Evolutionary conservation across 2,888 invertebrate species (phyloP).

Genomic region (Alloscopus bannaensis): DNA sequence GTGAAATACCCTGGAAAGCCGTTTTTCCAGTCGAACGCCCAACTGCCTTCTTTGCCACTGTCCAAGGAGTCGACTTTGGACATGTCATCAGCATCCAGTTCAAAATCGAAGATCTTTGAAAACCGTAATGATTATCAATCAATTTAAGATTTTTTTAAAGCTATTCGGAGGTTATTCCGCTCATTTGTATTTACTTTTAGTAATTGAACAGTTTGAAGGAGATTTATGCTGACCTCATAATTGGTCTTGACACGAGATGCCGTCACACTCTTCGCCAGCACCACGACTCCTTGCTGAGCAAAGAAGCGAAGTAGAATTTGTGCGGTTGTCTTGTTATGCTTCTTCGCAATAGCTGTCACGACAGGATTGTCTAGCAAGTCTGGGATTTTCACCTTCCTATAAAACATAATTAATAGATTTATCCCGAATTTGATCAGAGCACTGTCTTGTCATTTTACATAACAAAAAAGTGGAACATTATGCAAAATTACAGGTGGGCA

Average conservation of each 20-base stretch:
- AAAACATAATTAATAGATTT: not conserved
- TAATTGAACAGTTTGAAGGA: not conserved
- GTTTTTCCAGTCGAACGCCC: conserved; percentile 53
- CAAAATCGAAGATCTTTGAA: conserved; percentile 81
- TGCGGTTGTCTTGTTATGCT: conserved; percentile 83
- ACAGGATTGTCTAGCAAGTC: conserved; percentile 74
- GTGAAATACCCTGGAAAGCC: conserved; percentile 41
- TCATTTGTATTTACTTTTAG: not conserved
- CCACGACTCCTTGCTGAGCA: conserved; percentile 83
- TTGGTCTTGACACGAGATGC: conserved; percentile 84
- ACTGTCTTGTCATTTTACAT: not conserved
- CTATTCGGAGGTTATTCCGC: too few species aligned
- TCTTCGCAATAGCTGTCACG: conserved; percentile 75
- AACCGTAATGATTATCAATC: not conserved
- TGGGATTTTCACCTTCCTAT: conserved; percentile 51
- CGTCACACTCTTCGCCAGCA: conserved; percentile 91
- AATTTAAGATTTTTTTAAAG: not conserved
- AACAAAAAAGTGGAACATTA: not conserved
- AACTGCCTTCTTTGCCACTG: conserved; percentile 76
- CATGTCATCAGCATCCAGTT: conserved; percentile 81
- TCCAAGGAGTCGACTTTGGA: conserved; percentile 80
- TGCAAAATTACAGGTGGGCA: conserved; percentile 42
- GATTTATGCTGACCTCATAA: conserved; percentile 78
- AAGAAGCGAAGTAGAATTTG: conserved; percentile 85
- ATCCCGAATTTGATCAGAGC: too few species aligned